Percentiles rank a stretch among this genome's conserved stretches.
phyloP scores from a whole-genome alignment of 2,888 invertebrate genomes.

The Ectemnius lituratus region DNA sequence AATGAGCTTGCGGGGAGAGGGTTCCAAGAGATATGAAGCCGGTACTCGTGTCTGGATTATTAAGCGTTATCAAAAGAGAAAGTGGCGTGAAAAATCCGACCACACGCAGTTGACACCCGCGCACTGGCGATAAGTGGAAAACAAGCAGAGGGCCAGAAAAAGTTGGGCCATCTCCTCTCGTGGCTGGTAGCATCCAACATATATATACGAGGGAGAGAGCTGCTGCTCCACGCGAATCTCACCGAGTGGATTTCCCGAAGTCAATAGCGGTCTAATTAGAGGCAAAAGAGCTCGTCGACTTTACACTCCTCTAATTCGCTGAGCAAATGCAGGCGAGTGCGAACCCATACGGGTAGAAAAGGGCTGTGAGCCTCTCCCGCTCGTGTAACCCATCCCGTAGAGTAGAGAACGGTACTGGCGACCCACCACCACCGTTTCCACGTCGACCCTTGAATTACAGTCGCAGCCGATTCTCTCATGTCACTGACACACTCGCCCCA shows the following conservation, averaged over 20 bases:
- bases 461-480: neutral
- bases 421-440: neutral
- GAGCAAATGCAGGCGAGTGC: slow-evolving; percentile 14
- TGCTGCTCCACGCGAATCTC: neutral
- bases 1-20: no score
- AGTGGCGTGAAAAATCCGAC: neutral
- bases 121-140: neutral
- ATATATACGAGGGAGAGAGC: no score
- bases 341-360: neutral
- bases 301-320: neutral
- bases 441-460: neutral
- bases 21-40: no score
- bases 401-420: no score
- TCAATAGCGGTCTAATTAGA: slow-evolving; percentile 9
- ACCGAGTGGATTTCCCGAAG: neutral
- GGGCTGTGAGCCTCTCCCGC: no score
- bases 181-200: no score
- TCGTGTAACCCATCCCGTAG: no score
- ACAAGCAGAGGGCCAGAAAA: slow-evolving; percentile 1
- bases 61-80: neutral
- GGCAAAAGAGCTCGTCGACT: slow-evolving; percentile 3
- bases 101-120: neutral
- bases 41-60: neutral
- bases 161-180: no score
- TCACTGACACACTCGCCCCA: neutral